Conservation (phyloP, 2,113 vertebrate species). For the Lichenostomus cassidix region DNA sequence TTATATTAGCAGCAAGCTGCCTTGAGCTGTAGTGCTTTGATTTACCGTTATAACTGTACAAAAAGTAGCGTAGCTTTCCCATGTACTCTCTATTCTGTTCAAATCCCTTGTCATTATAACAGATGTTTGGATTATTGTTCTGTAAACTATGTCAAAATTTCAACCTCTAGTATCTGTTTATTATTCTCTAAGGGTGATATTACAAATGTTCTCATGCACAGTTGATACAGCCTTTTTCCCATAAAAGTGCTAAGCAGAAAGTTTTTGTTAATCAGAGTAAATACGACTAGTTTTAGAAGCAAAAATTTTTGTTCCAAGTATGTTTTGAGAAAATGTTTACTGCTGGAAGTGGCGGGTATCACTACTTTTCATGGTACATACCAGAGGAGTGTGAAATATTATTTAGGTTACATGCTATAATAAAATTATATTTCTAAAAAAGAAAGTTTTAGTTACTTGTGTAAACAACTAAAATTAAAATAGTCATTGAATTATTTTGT, state of each 20-base stretch:
- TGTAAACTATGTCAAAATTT: constrained; percentile 96
- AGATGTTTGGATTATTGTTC: constrained; percentile 97
- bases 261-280: constrained; percentile 67
- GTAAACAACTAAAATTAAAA: constrained; percentile 52
- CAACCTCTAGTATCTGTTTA: constrained; percentile 90
- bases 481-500: constrained; percentile 47
- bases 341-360: neutral
- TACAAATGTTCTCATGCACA: constrained; percentile 86
- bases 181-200: constrained; percentile 89
- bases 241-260: constrained; percentile 70
- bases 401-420: neutral
- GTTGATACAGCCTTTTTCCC: constrained; percentile 77
- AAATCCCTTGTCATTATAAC: constrained; percentile 94
- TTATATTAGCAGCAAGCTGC: constrained; percentile 91
- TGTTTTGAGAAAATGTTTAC: neutral
- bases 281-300: constrained; percentile 49
- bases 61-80: constrained; percentile 89
- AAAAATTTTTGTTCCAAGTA: constrained; percentile 20
- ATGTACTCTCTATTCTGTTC: constrained; percentile 86
- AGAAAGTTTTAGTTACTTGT: neutral
- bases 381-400: neutral
- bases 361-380: neutral
- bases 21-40: constrained; percentile 82
- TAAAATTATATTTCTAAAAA: neutral
- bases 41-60: constrained; percentile 86